These are phyloP conservation scores for Pontoporia blainvillei DNA, from an alignment of 2,113 vertebrate genomes.

Conservation along the genomic window DNA sequence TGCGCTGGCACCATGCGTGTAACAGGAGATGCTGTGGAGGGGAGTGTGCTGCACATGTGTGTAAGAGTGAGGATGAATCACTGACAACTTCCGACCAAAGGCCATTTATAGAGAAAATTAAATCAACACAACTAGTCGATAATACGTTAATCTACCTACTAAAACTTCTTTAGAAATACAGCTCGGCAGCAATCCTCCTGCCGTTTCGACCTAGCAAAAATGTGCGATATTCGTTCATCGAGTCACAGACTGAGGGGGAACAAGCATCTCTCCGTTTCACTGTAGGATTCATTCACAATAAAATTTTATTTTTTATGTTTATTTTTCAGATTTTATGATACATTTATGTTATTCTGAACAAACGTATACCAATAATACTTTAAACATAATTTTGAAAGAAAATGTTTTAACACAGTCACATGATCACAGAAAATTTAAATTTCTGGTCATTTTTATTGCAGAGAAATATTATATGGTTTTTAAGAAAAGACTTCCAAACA, in stretches of 20 bases:
- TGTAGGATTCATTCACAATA: neutral
- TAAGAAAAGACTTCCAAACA: conserved; percentile 20
- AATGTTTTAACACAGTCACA: neutral
- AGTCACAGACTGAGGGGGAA: neutral
- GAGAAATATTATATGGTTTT: conserved; percentile 16
- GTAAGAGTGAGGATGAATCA: neutral
- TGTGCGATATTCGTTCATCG: neutral
- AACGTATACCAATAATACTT: neutral
- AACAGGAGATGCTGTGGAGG: neutral
- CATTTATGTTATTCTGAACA: neutral
- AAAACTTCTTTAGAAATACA: neutral
- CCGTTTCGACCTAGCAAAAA: neutral
- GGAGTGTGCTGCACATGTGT: accelerated
- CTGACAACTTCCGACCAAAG: neutral
- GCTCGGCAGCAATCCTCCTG: neutral
- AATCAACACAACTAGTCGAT: neutral
- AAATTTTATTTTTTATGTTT: neutral
- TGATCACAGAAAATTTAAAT: neutral
- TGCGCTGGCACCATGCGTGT: too few relatives aligned
- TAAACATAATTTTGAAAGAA: conserved; percentile 33
- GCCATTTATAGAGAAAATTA: neutral
- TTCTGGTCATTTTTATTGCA: conserved; percentile 9
- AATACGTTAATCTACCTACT: neutral
- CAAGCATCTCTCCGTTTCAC: neutral
- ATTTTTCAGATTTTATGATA: neutral